Evolutionary conservation across 2,797 vertebrate genomes (phyloP).

Genomic region (Poeciliopsis gracilis): DNA sequence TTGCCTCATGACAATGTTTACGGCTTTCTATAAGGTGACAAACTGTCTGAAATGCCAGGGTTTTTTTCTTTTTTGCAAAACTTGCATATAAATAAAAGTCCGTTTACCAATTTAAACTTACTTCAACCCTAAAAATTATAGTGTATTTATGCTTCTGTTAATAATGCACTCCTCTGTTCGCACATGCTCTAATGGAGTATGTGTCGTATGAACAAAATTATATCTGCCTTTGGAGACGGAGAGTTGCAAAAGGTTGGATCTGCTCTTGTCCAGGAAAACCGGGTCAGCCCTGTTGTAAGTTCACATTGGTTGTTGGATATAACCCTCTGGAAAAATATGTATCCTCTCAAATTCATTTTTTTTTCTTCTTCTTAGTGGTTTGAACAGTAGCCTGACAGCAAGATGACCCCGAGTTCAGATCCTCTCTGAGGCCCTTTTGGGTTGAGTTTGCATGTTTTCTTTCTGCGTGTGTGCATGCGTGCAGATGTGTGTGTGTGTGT

Average conservation of each 20-base stretch:
- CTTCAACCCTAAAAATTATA: no score
- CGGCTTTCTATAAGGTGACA: background rate
- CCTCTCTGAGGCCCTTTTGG: background rate
- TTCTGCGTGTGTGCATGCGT: background rate
- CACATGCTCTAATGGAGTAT: background rate
- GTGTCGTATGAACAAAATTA: background rate
- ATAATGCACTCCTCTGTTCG: background rate
- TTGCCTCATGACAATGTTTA: background rate
- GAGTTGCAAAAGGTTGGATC: background rate
- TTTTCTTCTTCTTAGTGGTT: background rate
- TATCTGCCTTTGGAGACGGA: background rate
- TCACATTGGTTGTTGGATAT: background rate
- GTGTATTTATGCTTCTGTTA: background rate
- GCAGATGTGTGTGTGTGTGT: background rate
- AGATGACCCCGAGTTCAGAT: background rate
- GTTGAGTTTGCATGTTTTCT: slow-evolving; percentile 3
- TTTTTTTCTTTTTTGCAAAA: background rate
- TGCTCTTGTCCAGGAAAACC: background rate
- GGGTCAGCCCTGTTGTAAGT: background rate
- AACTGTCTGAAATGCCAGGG: background rate
- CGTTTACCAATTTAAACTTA: no score
- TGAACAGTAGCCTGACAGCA: background rate
- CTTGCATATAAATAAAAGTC: no score
- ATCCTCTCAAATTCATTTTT: background rate
- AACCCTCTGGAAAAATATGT: background rate